phyloP scores from a whole-genome alignment of 2,113 vertebrate species.

The Pluvianellus socialis region DNA sequence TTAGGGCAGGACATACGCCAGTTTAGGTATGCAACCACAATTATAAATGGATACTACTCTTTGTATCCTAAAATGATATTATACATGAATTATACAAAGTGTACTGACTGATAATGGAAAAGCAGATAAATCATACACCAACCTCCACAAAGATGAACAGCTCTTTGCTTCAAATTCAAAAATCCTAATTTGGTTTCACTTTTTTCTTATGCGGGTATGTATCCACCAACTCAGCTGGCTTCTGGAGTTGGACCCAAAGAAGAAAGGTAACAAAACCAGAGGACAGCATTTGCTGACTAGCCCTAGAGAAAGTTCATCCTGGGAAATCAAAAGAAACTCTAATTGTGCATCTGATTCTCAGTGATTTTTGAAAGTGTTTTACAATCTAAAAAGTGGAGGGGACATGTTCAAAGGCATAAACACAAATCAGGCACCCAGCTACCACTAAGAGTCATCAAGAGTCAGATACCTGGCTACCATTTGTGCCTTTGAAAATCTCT shows the following conservation, averaged over 20 bases:
- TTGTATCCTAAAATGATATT: not conserved
- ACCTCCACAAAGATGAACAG: not conserved
- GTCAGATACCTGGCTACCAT: not conserved
- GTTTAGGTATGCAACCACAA: not conserved
- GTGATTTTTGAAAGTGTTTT: slow-evolving; percentile 11
- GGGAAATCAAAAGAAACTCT: not conserved
- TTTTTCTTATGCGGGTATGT: not conserved
- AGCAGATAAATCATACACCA: not conserved
- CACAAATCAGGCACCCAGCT: not conserved
- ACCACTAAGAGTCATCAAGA: slow-evolving; percentile 4
- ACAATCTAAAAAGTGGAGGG: not conserved
- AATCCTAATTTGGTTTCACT: not conserved
- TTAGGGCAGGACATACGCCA: not conserved
- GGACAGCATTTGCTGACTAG: not conserved
- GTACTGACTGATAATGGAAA: not conserved
- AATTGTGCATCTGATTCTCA: not conserved
- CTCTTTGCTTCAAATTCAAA: not conserved
- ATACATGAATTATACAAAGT: not conserved
- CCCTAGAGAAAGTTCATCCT: not conserved
- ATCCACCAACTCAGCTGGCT: not conserved
- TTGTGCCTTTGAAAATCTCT: slow-evolving; percentile 33
- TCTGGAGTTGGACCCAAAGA: not conserved
- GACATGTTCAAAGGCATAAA: not conserved
- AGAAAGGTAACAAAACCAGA: not conserved
- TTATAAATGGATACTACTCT: not conserved